Evolutionary conservation across 2,888 invertebrate species (phyloP).

Genomic region (Conistra vaccinii): DNA sequence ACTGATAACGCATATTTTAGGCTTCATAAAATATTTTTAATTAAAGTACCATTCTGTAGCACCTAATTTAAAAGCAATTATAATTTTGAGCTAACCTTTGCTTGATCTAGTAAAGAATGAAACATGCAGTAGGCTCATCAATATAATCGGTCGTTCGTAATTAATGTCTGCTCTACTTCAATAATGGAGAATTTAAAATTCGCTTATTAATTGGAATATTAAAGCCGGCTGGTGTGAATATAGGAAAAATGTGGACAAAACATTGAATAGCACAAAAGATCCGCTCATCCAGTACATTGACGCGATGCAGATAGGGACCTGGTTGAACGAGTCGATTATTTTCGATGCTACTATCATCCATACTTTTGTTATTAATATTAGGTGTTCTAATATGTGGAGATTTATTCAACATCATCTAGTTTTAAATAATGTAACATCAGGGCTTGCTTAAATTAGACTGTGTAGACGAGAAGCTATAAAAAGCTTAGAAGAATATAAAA

Average conservation of each 20-base stretch:
- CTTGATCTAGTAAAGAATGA: slow-evolving; percentile 9
- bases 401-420: not conserved
- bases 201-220: slow-evolving; percentile 49
- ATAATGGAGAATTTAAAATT: slow-evolving; percentile 31
- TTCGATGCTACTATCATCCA: slow-evolving; percentile 50
- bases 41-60: not conserved
- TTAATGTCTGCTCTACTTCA: slow-evolving; percentile 24
- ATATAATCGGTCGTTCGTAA: slow-evolving; percentile 28
- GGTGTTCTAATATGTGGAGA: too few species aligned
- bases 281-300: slow-evolving; percentile 37
- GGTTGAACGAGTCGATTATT: slow-evolving; percentile 56
- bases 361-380: slow-evolving; percentile 25
- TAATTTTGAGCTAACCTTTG: slow-evolving; percentile 27
- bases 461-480: not conserved
- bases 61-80: slow-evolving; percentile 38
- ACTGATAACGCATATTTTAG: slow-evolving; percentile 22
- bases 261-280: slow-evolving; percentile 54
- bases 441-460: not conserved
- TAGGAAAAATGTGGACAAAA: slow-evolving; percentile 48
- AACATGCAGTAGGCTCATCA: slow-evolving; percentile 2
- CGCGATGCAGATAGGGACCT: slow-evolving; percentile 19
- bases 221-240: slow-evolving; percentile 5
- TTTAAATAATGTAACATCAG: not conserved
- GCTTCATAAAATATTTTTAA: not conserved
- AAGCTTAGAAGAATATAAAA: slow-evolving; percentile 14